A percentile compares a stretch with the other conserved stretches of the same genome.
Conservation (phyloP, 2,888 invertebrate species). For the Podotricha telesiphe region DNA sequence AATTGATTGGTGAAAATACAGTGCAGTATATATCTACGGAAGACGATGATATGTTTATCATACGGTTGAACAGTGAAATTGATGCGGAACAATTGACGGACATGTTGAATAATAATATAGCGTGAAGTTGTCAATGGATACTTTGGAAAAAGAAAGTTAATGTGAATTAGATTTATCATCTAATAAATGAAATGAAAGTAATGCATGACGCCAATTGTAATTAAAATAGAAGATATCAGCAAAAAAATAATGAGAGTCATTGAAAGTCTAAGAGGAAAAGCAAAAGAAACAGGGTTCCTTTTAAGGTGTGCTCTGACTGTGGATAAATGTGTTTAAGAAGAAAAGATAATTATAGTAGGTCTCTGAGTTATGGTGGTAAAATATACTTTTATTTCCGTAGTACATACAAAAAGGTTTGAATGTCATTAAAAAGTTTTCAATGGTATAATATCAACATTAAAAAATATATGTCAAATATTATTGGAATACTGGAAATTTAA, state of each 20-base stretch:
- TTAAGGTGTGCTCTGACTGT: conserved; percentile 63
- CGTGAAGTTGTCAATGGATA: conserved; percentile 53
- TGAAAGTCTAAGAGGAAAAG: conserved; percentile 37
- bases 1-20: conserved; percentile 74
- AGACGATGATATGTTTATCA: conserved; percentile 78
- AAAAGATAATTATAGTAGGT: conserved; percentile 75
- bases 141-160: conserved; percentile 36
- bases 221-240: conserved; percentile 35
- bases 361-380: too few species aligned
- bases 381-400: too few species aligned
- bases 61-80: conserved; percentile 75
- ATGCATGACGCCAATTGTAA: conserved; percentile 45
- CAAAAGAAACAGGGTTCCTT: conserved; percentile 56
- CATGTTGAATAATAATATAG: conserved; percentile 73
- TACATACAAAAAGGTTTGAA: too few species aligned
- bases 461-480: too few species aligned
- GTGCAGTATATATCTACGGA: conserved; percentile 79
- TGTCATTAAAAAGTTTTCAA: too few species aligned
- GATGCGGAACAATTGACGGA: conserved; percentile 75
- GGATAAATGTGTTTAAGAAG: conserved; percentile 69
- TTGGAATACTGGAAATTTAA: too few species aligned
- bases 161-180: conserved; percentile 32
- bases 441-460: too few species aligned
- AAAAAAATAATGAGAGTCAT: neutral
- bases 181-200: conserved; percentile 38